Evolutionary conservation across 1,140 invertebrate genomes (phyloP), one percentile per base, ranked within the genome.

Genomic region (Aphis gossypii): DNA sequence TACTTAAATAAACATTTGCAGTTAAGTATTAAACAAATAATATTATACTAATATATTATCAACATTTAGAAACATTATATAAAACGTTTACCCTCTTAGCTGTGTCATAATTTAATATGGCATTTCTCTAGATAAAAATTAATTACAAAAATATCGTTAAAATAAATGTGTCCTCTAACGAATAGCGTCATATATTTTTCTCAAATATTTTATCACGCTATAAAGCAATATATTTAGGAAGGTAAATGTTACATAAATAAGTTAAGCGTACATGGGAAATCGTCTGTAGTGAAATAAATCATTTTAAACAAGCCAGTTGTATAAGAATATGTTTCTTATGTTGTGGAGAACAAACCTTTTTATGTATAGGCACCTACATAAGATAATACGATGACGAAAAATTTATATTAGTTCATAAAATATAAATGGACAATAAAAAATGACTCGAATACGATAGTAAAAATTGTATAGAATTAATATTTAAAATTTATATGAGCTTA

Each of bases 201-300:
- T n/a, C 14, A 35, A 76, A 76, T 76, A 76, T 76, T 76, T 76
- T 76, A 76, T 76, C 11, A n/a, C 21, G 60, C 30, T 21, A 76
- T 35, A 76, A 76, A 76, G n/a, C 5, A 76, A n/a, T 76, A 30
- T 60, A 30, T n/a, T 76, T 76, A 76, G 60, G 60, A n/a, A n/a
- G 60, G n/a, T n/a, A 76, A 60, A n/a, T 76, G n/a, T 76, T 76
- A 76, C 14, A 76, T 76, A 76, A 76, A 76, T 76, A 76, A 76
- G 14, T 20, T 76, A 76, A 76, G n/a, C 60, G 30, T n/a, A 76
- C 5, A 76, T n/a, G n/a, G n/a, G 30, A n/a, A 76, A 76, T 76
- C 14, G 60, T 18, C 4, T 6, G 60, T 14, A 76, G 30, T 35
- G 60, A 76, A n/a, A 76, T n/a, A 76, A 76, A 76, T 76, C 30